A percentile compares a stretch with the other conserved stretches of the same genome.
These are phyloP conservation scores for Nibea albiflora DNA, from an alignment of 2,113 vertebrate genomes.

Conservation along the genomic window DNA sequence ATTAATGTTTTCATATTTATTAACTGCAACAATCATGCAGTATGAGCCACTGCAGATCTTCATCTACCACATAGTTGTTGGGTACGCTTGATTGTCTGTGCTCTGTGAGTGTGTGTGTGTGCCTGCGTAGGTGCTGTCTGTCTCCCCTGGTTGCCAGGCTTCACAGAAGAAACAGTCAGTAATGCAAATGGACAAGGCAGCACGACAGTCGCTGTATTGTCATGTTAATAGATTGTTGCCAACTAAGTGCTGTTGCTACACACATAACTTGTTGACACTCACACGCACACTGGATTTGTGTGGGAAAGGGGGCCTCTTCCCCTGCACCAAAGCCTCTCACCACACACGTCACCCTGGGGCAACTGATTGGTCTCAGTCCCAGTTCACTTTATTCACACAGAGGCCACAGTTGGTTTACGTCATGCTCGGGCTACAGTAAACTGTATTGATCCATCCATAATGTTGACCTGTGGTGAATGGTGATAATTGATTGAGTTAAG, in stretches of 20 bases:
- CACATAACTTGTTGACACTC: conserved; percentile 23
- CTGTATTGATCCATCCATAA: too few species aligned
- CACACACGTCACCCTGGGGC: conserved; percentile 7
- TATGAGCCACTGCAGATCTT: not conserved
- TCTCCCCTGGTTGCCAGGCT: conserved; percentile 73
- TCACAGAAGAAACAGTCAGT: conserved; percentile 50
- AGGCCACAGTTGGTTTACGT: conserved; percentile 1
- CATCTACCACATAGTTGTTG: not conserved
- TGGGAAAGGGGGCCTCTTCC: conserved; percentile 16
- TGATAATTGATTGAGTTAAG: too few species aligned
- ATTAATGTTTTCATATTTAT: not conserved
- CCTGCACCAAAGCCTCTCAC: not conserved
- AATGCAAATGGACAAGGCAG: conserved; percentile 32
- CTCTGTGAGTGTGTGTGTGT: not conserved
- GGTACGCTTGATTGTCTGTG: not conserved
- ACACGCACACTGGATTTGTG: conserved; percentile 23
- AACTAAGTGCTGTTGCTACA: conserved; percentile 26
- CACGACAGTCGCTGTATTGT: conserved; percentile 64
- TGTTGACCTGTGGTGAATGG: too few species aligned
- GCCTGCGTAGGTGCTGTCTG: conserved; percentile 10
- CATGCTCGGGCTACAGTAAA: not conserved
- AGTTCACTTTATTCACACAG: conserved; percentile 18
- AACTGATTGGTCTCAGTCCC: conserved; percentile 10
- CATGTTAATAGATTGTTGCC: conserved; percentile 70
- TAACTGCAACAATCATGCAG: not conserved